phyloP scores from a whole-genome alignment of 2,113 vertebrate species.

The Cardinalis cardinalis region DNA sequence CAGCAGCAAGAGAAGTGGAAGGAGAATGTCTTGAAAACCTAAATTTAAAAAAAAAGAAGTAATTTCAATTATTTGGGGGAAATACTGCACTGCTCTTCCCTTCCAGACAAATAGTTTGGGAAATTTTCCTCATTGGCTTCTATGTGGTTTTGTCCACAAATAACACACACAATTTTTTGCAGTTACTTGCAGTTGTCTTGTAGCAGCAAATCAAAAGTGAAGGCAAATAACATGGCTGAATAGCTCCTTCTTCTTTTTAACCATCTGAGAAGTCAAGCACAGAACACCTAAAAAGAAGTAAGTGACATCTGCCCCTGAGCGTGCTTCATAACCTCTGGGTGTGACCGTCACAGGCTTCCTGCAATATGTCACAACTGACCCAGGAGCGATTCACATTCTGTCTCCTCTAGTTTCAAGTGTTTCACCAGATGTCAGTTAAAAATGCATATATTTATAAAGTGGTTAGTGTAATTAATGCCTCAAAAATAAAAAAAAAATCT shows the following conservation, averaged over 20 bases:
- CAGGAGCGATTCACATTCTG: not conserved
- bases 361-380: not conserved
- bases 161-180: not conserved
- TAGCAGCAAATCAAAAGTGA: slow-evolving; percentile 22
- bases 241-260: not conserved
- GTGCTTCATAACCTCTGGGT: not conserved
- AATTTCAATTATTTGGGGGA: not conserved
- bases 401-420: not conserved
- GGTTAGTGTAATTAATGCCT: not conserved
- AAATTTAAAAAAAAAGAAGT: not conserved
- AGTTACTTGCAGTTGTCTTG: not conserved
- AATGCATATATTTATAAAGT: not conserved
- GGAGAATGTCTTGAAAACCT: not conserved
- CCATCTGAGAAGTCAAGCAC: not conserved
- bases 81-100: not conserved
- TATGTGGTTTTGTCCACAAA: not conserved
- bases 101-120: not conserved
- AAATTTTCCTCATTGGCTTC: not conserved
- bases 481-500: not conserved
- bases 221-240: slow-evolving; percentile 20
- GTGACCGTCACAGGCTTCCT: not conserved
- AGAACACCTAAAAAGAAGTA: not conserved
- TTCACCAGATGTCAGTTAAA: not conserved
- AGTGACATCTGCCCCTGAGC: not conserved
- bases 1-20: not conserved